Conservation (phyloP, 1,140 invertebrate species). For the Pseudachorutes palmiensis region DNA sequence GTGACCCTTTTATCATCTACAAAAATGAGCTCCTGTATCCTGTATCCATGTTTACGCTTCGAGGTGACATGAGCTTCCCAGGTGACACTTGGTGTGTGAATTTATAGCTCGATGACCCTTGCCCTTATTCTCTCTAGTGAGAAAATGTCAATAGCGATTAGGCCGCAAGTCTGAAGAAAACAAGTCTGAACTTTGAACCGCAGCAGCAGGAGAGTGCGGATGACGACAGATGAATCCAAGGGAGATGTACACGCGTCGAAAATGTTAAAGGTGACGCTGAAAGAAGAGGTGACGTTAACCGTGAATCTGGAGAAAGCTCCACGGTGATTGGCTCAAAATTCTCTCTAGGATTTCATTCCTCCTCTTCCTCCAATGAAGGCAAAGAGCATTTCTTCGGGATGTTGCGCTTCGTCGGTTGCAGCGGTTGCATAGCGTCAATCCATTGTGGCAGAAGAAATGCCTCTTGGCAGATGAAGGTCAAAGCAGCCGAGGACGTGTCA, state of each 20-base stretch:
- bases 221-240: background rate
- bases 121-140: too few species aligned
- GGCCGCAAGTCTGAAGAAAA: background rate
- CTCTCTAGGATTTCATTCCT: background rate
- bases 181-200: background rate
- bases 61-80: background rate
- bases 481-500: constrained; percentile 34
- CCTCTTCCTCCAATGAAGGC: constrained; percentile 26
- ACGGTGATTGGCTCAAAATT: background rate
- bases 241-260: background rate
- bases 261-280: too few species aligned
- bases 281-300: background rate
- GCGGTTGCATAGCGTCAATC: constrained; percentile 22
- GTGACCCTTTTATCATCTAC: too few species aligned
- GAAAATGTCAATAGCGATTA: background rate
- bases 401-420: background rate
- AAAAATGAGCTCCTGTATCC: too few species aligned
- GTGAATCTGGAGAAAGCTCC: background rate
- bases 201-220: background rate
- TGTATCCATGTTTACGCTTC: too few species aligned
- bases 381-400: constrained; percentile 20
- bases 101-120: background rate
- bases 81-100: background rate
- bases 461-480: constrained; percentile 35
- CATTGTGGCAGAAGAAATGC: constrained; percentile 24